Conservation (phyloP, 2,888 invertebrate genomes). For the Drosophila kanekoi region DNA sequence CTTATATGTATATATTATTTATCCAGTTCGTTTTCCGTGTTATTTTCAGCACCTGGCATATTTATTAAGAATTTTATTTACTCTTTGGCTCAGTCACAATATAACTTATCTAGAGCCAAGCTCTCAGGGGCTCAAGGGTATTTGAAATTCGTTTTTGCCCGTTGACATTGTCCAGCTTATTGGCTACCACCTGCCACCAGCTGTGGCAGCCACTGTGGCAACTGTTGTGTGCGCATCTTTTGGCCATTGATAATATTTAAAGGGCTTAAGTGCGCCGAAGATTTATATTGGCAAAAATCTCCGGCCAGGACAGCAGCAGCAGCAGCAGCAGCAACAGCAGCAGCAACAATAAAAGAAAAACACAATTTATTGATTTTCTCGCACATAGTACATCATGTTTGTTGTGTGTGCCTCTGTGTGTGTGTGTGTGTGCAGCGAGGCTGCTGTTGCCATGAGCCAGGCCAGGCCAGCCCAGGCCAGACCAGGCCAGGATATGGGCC, state of each 20-base stretch:
- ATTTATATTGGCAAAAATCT: conserved; percentile 73
- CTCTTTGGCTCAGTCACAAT: background rate
- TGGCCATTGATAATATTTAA: conserved; percentile 76
- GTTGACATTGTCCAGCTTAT: conserved; percentile 15
- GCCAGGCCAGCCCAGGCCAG: conserved; percentile 3
- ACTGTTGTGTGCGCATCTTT: conserved; percentile 31
- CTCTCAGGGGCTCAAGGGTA: background rate
- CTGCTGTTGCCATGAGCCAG: conserved; percentile 55
- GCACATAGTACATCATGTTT: conserved; percentile 40
- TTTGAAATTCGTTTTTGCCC: conserved; percentile 23
- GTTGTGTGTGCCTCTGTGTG: conserved; percentile 19
- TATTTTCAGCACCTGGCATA: background rate
- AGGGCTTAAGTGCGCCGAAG: conserved; percentile 75
- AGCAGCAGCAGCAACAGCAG: conserved; percentile 18
- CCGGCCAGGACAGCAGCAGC: conserved; percentile 26
- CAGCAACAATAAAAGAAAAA: conserved; percentile 57
- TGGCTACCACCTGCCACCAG: conserved; percentile 26
- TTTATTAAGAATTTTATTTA: conserved; percentile 2
- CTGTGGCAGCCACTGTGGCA: conserved; percentile 8
- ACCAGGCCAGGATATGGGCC: conserved; percentile 15
- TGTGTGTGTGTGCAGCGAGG: conserved; percentile 31
- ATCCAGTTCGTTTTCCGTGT: background rate
- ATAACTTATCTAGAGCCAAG: conserved; percentile 3
- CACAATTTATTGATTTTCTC: conserved; percentile 78
- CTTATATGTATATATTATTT: too few species aligned